Base-by-base conservation (phyloP, 1,140 invertebrate species). In the Oedothorax gibbosus region DNA sequence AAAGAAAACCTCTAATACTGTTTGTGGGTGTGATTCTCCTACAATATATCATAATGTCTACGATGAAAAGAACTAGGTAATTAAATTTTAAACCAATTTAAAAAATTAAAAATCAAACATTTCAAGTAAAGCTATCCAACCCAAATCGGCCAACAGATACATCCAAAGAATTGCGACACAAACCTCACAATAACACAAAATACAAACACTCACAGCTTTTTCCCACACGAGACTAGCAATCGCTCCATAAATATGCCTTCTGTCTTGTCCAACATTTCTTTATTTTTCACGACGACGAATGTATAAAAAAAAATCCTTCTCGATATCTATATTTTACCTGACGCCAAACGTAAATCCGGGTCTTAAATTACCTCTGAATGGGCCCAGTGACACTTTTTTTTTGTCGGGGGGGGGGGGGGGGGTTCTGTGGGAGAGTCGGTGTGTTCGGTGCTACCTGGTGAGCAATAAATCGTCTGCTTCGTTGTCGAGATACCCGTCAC, bases 331-430 rank as follows among this genome's bases (percentile, higher is more conserved):
- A 84, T 84, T 84, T 84, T 75, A 84, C 64, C 66, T 51, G 50
- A 68, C 81, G 81, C 62, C 81, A 84, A 84, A 84, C 81, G 71
- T 84, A 84, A 84, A 76, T 84, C 81, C 81, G 81, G 81, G 81
- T 84, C 69, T 84, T 84, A 84, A 84, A 84, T 84, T 84, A 84
- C 81, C 60, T 54, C 81, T 68, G 54, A 75, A 84, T 84, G 71
- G 72, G 81, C 81, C 75, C 81, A 84, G 76, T 76, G 81, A 84
- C 81, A 84, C 81, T 71, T 84, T 75, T 84, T 84, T 76, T 76
- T 21, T 9, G 18, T 66, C 50, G n/a, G 64, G 56, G 69, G 60
- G 72, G 81, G 51, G 60, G 18, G 57, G 57, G 71, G 54, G 51
- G 35, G 35, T 60, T 73, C 64, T 60, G 81, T 73, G 81, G 69